Percentiles rank a stretch among this genome's conserved stretches.
These are phyloP conservation scores for Pseudotriccus pelzelni DNA, from an alignment of 2,797 vertebrate genomes.

Conservation along the genomic window DNA sequence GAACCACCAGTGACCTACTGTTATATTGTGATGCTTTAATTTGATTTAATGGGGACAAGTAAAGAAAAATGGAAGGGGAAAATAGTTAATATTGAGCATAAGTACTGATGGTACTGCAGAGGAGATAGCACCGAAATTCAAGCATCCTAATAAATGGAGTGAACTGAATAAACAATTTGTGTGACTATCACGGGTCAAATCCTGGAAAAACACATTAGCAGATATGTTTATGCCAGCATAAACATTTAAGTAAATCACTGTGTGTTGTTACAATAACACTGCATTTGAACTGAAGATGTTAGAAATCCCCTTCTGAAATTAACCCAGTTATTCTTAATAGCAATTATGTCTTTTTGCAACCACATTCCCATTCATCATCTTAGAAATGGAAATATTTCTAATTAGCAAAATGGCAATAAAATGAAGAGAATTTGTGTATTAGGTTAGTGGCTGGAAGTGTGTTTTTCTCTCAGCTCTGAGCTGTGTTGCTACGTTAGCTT, in stretches of 20 bases:
- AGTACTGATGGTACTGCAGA: not conserved
- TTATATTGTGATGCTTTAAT: not conserved
- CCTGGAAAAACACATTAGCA: constrained; percentile 13
- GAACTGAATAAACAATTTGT: constrained; percentile 15
- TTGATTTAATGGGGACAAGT: not conserved
- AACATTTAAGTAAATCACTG: constrained; percentile 29
- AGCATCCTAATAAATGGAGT: not conserved
- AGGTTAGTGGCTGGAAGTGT: not conserved
- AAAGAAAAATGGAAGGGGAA: not conserved
- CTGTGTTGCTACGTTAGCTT: not conserved
- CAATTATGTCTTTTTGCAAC: not conserved
- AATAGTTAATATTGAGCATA: not conserved
- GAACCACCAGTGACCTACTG: not conserved
- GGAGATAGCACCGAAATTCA: not conserved
- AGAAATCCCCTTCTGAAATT: constrained; percentile 38
- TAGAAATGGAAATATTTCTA: constrained; percentile 13
- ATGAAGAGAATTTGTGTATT: not conserved
- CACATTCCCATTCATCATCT: not conserved
- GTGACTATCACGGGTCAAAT: constrained; percentile 10
- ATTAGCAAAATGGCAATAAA: constrained; percentile 1
- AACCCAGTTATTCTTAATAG: not conserved
- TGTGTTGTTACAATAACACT: not conserved
- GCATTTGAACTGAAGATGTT: constrained; percentile 3
- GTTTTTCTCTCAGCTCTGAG: not conserved
- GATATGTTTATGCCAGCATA: constrained; percentile 7